Percentiles rank a stretch among this genome's conserved stretches.
Conservation (phyloP, 2,797 vertebrate genomes). For the Molossus alvarezi region DNA sequence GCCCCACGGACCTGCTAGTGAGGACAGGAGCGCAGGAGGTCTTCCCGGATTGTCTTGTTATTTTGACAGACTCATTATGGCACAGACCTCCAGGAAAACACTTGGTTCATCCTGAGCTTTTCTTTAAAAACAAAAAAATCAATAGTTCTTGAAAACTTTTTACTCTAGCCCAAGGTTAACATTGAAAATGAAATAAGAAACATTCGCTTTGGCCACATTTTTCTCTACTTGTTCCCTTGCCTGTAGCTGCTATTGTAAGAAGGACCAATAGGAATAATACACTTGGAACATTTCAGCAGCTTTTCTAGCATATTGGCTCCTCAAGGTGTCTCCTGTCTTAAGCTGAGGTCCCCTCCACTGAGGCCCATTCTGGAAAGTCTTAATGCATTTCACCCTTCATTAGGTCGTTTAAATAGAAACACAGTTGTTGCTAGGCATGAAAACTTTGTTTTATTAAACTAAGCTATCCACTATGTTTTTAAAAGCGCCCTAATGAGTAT, state of each 20-base stretch:
- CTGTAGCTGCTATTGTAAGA: neutral
- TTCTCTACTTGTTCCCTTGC: neutral
- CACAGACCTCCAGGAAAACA: neutral
- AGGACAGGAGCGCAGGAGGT: neutral
- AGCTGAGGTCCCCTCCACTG: neutral
- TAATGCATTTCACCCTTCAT: conserved; percentile 26
- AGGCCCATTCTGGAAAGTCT: neutral
- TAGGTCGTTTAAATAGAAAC: conserved; percentile 57
- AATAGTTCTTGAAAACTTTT: conserved; percentile 28
- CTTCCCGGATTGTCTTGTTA: neutral
- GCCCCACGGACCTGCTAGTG: accelerated
- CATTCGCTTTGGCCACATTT: neutral
- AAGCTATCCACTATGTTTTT: neutral
- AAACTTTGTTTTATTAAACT: neutral
- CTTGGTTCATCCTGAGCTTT: neutral
- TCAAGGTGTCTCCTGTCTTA: neutral
- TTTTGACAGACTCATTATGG: neutral
- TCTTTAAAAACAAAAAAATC: neutral
- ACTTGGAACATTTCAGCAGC: neutral
- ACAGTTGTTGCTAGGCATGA: neutral
- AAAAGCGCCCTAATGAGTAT: neutral
- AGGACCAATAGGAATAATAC: neutral
- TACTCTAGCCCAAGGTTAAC: neutral
- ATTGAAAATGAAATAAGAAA: conserved; percentile 12
- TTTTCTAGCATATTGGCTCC: neutral